phyloP scores from a whole-genome alignment of 2,888 invertebrate genomes.

The Latrodectus hesperus region DNA sequence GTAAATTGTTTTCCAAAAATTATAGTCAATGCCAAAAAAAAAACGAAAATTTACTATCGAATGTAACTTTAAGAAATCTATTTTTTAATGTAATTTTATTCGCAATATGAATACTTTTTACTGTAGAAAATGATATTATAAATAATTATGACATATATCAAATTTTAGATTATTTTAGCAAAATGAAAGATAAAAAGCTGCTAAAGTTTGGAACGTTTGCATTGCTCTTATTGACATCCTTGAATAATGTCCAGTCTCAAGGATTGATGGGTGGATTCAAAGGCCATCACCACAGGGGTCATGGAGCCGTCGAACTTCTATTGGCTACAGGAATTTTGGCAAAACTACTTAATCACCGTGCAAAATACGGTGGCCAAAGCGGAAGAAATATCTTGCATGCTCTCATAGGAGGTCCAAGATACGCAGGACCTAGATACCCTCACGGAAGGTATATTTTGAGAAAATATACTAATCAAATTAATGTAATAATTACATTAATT shows the following conservation, averaged over 20 bases:
- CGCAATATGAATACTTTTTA: too few species aligned
- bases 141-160: neutral
- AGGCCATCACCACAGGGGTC: constrained; percentile 32
- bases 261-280: constrained; percentile 45
- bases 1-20: too few species aligned
- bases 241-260: constrained; percentile 26
- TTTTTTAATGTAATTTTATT: too few species aligned
- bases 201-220: neutral
- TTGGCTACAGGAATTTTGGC: constrained; percentile 65
- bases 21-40: too few species aligned
- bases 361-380: constrained; percentile 27
- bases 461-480: too few species aligned
- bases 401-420: constrained; percentile 43
- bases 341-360: constrained; percentile 53
- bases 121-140: too few species aligned
- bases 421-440: constrained; percentile 22
- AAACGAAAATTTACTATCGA: too few species aligned
- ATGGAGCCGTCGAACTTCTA: constrained; percentile 49
- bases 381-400: constrained; percentile 46
- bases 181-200: constrained; percentile 29
- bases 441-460: constrained; percentile 30
- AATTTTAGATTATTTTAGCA: constrained; percentile 11
- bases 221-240: neutral
- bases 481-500: too few species aligned
- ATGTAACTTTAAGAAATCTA: too few species aligned